phyloP scores from a whole-genome alignment of 2,888 invertebrate species.

The Congeria kusceri region DNA sequence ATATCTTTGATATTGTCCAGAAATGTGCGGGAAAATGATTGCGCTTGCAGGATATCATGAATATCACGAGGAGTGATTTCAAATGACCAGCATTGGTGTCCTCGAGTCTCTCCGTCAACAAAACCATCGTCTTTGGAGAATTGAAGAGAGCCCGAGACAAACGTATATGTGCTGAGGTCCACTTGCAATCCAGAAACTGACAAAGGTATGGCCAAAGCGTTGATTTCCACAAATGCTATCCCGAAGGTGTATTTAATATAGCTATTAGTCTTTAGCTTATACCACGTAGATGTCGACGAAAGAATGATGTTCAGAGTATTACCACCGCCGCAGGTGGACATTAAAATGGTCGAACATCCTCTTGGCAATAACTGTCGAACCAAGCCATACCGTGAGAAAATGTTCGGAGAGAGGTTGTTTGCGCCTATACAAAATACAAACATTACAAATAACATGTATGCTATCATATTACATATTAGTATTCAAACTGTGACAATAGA shows the following conservation, averaged over 20 bases:
- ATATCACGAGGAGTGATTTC: conserved; percentile 7
- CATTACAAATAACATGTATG: background rate
- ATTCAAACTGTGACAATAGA: no score
- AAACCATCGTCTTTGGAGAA: background rate
- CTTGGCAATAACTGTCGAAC: conserved; percentile 2
- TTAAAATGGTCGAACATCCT: conserved; percentile 7
- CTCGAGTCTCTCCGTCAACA: background rate
- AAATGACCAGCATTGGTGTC: conserved; percentile 8
- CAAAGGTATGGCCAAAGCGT: conserved; percentile 5
- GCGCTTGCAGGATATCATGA: background rate
- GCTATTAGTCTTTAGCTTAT: conserved; percentile 3
- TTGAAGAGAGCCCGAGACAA: background rate
- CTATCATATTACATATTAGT: no score
- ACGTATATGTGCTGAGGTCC: background rate
- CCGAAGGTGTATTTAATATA: conserved; percentile 2
- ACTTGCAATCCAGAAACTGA: conserved; percentile 9
- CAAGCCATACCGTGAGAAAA: conserved; percentile 1
- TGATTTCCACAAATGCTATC: conserved; percentile 17
- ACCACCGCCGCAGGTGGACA: background rate
- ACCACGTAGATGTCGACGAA: conserved; percentile 24
- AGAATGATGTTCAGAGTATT: background rate
- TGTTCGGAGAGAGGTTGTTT: background rate
- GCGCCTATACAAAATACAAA: background rate
- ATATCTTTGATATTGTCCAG: background rate
- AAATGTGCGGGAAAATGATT: conserved; percentile 6